Evolutionary conservation across 2,888 invertebrate genomes (phyloP).

Genomic region (Heliconius cydno): DNA sequence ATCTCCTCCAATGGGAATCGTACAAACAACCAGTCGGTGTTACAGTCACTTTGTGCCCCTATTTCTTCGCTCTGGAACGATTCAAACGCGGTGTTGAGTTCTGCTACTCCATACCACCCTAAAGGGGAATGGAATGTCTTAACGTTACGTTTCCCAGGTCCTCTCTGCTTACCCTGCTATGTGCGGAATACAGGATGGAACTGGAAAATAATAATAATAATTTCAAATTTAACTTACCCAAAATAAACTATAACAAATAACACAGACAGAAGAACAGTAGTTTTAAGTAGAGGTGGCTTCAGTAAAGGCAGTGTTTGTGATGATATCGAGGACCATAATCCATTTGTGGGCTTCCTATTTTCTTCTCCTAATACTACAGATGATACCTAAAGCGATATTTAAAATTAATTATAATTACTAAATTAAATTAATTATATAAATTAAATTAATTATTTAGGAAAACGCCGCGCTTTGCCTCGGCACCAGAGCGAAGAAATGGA

Average conservation of each 20-base stretch:
- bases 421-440: too few relatives aligned
- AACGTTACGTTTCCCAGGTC: too few relatives aligned
- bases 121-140: too few relatives aligned
- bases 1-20: too few relatives aligned
- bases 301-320: conserved; percentile 80
- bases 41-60: too few relatives aligned
- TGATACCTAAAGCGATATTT: conserved; percentile 56
- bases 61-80: not conserved
- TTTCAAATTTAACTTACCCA: conserved; percentile 58
- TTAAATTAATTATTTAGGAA: too few relatives aligned
- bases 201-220: not conserved
- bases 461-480: too few relatives aligned
- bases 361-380: conserved; percentile 62
- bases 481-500: too few relatives aligned
- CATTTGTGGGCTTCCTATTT: conserved; percentile 47
- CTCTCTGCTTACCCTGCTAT: too few relatives aligned
- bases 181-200: too few relatives aligned
- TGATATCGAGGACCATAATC: conserved; percentile 59
- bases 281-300: conserved; percentile 77
- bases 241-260: conserved; percentile 82
- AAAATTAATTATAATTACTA: too few relatives aligned
- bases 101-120: not conserved
- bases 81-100: not conserved
- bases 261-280: conserved; percentile 76
- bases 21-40: too few relatives aligned